Conservation (phyloP, 2,113 vertebrate species). For the Chaetops frenatus region DNA sequence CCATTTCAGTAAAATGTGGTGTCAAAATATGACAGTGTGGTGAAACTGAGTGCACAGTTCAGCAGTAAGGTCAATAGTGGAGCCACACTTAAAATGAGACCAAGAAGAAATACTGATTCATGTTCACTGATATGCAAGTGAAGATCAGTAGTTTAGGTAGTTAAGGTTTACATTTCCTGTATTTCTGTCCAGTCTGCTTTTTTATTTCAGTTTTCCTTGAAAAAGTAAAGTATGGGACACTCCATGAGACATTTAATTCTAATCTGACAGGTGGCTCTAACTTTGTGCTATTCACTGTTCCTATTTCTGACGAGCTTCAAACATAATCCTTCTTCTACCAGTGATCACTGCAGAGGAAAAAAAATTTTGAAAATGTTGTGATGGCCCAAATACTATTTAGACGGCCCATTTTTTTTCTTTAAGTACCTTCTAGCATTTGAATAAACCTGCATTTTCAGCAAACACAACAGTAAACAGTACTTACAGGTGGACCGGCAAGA, state of each 20-base stretch:
- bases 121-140: not conserved
- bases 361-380: not conserved
- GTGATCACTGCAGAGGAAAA: not conserved
- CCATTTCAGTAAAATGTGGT: not conserved
- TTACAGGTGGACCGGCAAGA: slow-evolving; percentile 83
- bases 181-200: not conserved
- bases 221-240: not conserved
- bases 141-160: not conserved
- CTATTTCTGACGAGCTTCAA: not conserved
- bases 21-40: not conserved
- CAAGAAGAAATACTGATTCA: not conserved
- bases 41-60: not conserved
- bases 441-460: not conserved
- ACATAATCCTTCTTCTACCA: not conserved
- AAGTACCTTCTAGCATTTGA: not conserved
- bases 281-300: not conserved
- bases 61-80: not conserved
- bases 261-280: not conserved
- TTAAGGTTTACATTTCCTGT: not conserved
- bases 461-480: slow-evolving; percentile 58
- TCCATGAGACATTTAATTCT: not conserved
- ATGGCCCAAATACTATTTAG: not conserved
- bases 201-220: not conserved
- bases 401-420: not conserved
- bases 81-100: not conserved